Evolutionary conservation across 2,888 invertebrate genomes (phyloP), one percentile per base, ranked within the genome.

Genomic region (Calameuta filiformis): DNA sequence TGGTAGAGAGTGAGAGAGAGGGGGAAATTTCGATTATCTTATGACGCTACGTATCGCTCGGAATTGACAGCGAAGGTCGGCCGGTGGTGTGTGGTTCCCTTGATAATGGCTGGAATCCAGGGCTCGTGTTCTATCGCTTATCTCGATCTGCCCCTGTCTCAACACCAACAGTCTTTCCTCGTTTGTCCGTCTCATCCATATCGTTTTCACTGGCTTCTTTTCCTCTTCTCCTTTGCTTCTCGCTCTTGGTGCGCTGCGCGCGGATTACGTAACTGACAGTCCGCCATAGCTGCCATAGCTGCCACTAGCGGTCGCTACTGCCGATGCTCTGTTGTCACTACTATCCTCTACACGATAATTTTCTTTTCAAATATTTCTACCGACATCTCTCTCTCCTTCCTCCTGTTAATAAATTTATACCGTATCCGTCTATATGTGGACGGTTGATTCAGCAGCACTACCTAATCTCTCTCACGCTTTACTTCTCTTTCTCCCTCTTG

Each of bases 311-410:
- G 40, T 4, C 4, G 4, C 40, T 40, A 15, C 40, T 15, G 15
- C 15, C 15, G 4, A 4, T 15, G 40, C 40, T 15, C 6, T 15
- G 15, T 40, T 15, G 15, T 15, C 40, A 15, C 40, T 40, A 15
- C 40, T 40, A 15, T 40, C 15, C 15, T 40, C 40, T 40, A 4
- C 71, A 77, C 84, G 79, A 80, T 82, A 83, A 83, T 80, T 85
- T 84, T 85, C 35, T 87, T 86, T 87, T 85, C 85, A 87, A 87
- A 87, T 87, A 87, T 87, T 87, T 86, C 86, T 84, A 85, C 80
- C 82, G 77, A 77, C 81, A 34, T 35, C 35, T 35, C 15, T 35
- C 1, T 33, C 33, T 33, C 33, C 4, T 40, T 40, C 0, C 15
- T 40, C 15, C 4, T 37, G 4, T 40, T 15, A 12, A 40, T 15